Base-by-base conservation (phyloP, 2,797 vertebrate species). In the Syndactyla subalaris region DNA sequence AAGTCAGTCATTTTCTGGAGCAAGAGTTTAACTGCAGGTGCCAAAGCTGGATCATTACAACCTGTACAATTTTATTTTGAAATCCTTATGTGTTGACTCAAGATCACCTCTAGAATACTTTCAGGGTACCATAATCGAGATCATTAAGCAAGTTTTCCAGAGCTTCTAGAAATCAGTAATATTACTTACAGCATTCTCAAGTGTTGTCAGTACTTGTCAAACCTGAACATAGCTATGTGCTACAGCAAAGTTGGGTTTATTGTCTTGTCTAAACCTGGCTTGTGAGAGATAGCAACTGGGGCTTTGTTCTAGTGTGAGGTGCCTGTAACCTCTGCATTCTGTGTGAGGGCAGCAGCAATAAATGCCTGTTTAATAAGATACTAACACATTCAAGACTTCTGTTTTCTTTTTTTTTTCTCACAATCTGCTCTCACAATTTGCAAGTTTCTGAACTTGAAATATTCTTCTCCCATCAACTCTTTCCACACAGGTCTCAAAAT, bases 401-500 rank as follows among this genome's bases (percentile, higher is more conserved):
- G 27, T 52, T 77, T 84, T 29, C 26, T 34, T 57, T 73, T 49
- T 48, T 49, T 71, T 57, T 54, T 19, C 14, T 77, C 77, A 54
- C 26, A 95, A 72, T 63, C 55, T 73, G 10, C 27, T 76, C 20
- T 90, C 48, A 67, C 18, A 45, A 32, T 73, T 67, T 74, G 27
- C 41, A 76, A 24, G 85, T 65, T 81, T 88, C 57, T 70, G 79
- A 82, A 73, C 32, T 43, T 59, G 52, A 55, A 57, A 10, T 38
- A 14, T 68, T 91, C 62, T 85, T 94, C 27, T 30, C 48, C 36
- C 1, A 0, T 26, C 83, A 32, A 84, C 14, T 86, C 49, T 85
- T 95, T 81, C 55, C 68, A 55, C 59, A 48, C 16, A 61, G 77
- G 55, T 70, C 79, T 92, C 63, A 89, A 85, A 95, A 81, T 59